Conservation (phyloP, 2,113 vertebrate species). For the Stomatorhinus ivindoensis region DNA sequence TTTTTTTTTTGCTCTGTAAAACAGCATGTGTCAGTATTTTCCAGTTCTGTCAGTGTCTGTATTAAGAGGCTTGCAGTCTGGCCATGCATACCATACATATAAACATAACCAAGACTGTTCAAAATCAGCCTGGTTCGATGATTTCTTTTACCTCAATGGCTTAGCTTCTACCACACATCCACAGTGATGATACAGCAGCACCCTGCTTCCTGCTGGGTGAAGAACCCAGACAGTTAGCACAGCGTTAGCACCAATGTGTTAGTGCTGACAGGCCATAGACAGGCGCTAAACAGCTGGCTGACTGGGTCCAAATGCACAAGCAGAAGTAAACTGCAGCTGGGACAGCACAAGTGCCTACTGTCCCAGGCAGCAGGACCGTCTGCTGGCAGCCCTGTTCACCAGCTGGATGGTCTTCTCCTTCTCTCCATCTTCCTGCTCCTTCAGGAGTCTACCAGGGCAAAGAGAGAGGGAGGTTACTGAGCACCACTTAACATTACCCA, state of each 20-base stretch:
- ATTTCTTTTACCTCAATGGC: background rate
- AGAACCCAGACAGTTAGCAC: background rate
- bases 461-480: background rate
- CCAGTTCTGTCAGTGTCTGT: background rate
- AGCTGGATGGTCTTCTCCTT: constrained; percentile 68
- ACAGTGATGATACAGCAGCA: background rate
- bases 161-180: background rate
- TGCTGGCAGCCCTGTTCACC: constrained; percentile 53
- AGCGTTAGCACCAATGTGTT: background rate
- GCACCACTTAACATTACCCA: background rate
- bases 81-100: background rate
- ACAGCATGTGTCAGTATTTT: background rate
- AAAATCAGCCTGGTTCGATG: background rate
- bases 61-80: background rate
- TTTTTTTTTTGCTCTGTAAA: background rate
- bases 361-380: constrained; percentile 75
- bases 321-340: background rate
- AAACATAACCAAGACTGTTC: background rate
- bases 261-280: background rate
- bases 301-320: background rate
- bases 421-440: constrained; percentile 75
- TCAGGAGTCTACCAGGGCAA: constrained; percentile 64
- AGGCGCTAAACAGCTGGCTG: background rate
- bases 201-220: background rate
- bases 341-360: constrained; percentile 6